phyloP scores from a whole-genome alignment of 2,797 vertebrate genomes.

The Rhinophrynus dorsalis region DNA sequence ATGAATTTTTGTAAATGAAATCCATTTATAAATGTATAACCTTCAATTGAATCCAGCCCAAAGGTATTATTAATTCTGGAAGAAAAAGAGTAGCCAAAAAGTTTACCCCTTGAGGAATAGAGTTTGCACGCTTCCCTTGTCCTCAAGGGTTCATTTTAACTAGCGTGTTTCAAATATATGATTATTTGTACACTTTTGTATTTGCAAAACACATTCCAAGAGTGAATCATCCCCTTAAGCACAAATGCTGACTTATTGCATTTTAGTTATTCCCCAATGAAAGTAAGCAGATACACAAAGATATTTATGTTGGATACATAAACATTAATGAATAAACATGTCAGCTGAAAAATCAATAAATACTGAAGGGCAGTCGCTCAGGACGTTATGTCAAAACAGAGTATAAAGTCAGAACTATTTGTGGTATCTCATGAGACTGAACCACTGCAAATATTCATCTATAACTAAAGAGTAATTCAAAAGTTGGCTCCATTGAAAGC shows the following conservation, averaged over 20 bases:
- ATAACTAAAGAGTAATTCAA: conserved; percentile 11
- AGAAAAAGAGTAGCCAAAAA: no score
- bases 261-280: conserved; percentile 6
- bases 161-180: no score
- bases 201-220: conserved; percentile 19
- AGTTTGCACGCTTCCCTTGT: no score
- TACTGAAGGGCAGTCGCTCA: neutral
- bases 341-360: neutral
- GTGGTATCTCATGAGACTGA: neutral
- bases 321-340: conserved; percentile 26
- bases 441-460: neutral
- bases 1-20: no score
- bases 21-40: no score
- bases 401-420: neutral
- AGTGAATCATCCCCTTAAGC: neutral
- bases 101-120: no score
- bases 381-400: neutral
- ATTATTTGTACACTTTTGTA: no score
- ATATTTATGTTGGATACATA: conserved; percentile 26
- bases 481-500: neutral
- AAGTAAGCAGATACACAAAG: conserved; percentile 2
- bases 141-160: no score
- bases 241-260: conserved; percentile 20
- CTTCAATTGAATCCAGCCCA: no score
- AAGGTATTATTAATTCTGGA: no score